Conservation (phyloP, 2,113 vertebrate species). For the Megalops atlanticus region DNA sequence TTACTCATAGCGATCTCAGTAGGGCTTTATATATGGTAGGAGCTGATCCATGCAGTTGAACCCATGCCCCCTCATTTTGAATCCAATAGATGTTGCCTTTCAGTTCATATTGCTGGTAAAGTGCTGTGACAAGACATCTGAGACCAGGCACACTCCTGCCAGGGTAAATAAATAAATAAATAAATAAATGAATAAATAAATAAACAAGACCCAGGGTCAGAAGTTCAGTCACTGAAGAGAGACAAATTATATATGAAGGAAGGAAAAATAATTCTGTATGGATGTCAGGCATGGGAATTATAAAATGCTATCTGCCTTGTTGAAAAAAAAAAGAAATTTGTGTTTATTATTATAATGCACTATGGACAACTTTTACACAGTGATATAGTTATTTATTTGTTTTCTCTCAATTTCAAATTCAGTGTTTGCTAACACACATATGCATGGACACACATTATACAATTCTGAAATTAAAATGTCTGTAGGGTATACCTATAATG, state of each 20-base stretch:
- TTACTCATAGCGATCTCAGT: not conserved
- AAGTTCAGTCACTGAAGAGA: not conserved
- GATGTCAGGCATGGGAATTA: too few relatives aligned
- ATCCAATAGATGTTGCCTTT: constrained; percentile 32
- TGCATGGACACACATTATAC: not conserved
- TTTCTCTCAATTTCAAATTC: constrained; percentile 6
- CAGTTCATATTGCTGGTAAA: constrained; percentile 30
- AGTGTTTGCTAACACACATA: not conserved
- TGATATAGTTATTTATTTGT: too few relatives aligned
- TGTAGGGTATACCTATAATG: too few relatives aligned
- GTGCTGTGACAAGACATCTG: constrained; percentile 39
- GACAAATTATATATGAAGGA: not conserved
- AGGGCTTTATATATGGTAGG: constrained; percentile 52
- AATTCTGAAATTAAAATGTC: too few relatives aligned
- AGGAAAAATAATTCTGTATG: too few relatives aligned
- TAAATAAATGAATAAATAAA: too few relatives aligned
- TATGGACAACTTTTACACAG: too few relatives aligned
- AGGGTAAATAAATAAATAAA: not conserved
- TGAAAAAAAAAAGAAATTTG: too few relatives aligned
- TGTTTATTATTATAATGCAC: too few relatives aligned
- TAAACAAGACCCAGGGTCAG: not conserved
- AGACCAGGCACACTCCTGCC: constrained; percentile 18
- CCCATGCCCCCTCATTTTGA: constrained; percentile 35
- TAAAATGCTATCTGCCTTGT: too few relatives aligned
- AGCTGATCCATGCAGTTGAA: constrained; percentile 49